phyloP scores from a whole-genome alignment of 2,888 invertebrate genomes.

The Drosophila multiciliata region DNA sequence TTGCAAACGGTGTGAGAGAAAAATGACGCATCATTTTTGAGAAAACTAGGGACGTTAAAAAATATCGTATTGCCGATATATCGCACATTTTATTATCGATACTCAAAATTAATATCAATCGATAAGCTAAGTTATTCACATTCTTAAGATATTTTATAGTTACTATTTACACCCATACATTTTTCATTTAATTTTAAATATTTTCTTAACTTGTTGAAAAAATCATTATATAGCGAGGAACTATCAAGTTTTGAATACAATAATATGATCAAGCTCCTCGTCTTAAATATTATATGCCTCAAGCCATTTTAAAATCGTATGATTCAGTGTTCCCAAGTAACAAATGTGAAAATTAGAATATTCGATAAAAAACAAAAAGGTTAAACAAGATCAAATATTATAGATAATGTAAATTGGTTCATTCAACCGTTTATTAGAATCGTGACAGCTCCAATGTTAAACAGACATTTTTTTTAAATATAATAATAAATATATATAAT shows the following conservation, averaged over 20 bases:
- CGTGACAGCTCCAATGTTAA: background rate
- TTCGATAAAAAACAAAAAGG: background rate
- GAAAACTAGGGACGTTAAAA: conserved; percentile 15
- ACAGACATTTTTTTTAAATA: background rate
- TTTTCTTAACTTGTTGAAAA: background rate
- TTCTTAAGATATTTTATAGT: conserved; percentile 5
- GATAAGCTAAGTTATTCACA: background rate
- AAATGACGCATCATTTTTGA: conserved; percentile 44
- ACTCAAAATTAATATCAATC: background rate
- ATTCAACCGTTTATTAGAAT: background rate
- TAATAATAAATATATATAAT: background rate
- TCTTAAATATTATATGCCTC: background rate
- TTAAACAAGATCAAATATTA: background rate
- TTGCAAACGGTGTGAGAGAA: conserved; percentile 51
- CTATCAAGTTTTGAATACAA: background rate
- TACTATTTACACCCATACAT: background rate
- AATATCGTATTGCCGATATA: background rate
- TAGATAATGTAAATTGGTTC: background rate
- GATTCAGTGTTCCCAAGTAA: background rate
- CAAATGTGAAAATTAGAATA: background rate
- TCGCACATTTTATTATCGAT: background rate
- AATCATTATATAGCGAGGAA: background rate
- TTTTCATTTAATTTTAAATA: background rate
- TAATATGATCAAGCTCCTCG: background rate
- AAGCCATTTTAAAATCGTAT: background rate